Evolutionary conservation across 2,113 vertebrate genomes (phyloP).

Genomic region (Eupsittula cactorum): DNA sequence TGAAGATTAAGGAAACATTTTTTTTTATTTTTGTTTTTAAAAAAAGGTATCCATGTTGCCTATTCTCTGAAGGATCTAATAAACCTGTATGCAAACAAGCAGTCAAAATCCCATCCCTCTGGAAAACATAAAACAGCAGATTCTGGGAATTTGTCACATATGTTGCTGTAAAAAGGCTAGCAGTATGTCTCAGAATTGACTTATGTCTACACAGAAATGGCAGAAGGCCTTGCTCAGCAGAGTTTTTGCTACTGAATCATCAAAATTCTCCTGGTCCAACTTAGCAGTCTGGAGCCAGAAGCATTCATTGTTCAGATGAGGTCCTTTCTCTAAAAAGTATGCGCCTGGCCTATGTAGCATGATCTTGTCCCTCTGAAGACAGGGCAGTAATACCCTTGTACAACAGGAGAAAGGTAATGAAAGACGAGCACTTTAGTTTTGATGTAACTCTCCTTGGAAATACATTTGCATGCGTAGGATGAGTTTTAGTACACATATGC

Average conservation of each 20-base stretch:
- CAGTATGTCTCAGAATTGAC: not conserved
- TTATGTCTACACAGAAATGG: not conserved
- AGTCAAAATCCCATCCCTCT: not conserved
- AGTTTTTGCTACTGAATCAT: not conserved
- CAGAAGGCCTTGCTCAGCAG: not conserved
- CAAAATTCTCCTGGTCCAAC: not conserved
- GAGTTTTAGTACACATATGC: not conserved
- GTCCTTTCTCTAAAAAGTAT: not conserved
- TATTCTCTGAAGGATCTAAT: not conserved
- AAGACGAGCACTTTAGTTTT: not conserved
- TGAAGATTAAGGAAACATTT: not conserved
- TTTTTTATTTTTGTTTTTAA: not conserved
- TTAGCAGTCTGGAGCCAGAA: not conserved
- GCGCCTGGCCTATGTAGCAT: not conserved
- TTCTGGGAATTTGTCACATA: not conserved
- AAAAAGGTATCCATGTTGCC: not conserved
- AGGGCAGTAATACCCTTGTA: not conserved
- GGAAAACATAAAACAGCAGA: not conserved
- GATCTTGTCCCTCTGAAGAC: accelerated
- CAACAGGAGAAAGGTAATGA: not conserved
- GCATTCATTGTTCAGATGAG: not conserved
- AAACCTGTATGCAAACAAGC: not conserved
- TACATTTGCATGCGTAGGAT: not conserved
- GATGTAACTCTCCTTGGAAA: not conserved
- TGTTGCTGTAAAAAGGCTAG: not conserved